A percentile compares a stretch with the other conserved stretches of the same genome.
Conservation (phyloP, 2,113 vertebrate species). For the Oreochromis tanganicae region DNA sequence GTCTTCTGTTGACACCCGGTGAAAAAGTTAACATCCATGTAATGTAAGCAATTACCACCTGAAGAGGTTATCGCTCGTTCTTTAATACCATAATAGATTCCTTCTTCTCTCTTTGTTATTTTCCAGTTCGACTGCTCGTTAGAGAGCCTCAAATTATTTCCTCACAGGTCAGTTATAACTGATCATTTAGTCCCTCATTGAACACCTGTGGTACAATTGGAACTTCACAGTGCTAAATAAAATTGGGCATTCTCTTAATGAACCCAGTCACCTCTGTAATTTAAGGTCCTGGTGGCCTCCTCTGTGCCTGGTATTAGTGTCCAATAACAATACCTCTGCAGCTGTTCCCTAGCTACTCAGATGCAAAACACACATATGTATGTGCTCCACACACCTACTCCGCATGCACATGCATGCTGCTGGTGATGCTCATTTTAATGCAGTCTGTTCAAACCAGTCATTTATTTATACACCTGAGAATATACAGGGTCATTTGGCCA, state of each 20-base stretch:
- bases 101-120: not conserved
- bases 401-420: not conserved
- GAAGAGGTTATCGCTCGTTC: not conserved
- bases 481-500: not conserved
- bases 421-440: not conserved
- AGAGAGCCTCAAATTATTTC: not conserved
- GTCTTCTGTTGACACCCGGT: not conserved
- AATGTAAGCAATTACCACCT: not conserved
- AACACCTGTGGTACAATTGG: not conserved
- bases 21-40: not conserved
- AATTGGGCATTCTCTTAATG: not conserved
- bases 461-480: not conserved
- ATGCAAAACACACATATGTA: not conserved
- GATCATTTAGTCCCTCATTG: not conserved
- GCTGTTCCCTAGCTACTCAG: not conserved
- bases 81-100: not conserved
- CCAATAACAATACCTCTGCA: not conserved
- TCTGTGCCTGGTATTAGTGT: not conserved
- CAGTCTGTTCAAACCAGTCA: not conserved
- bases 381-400: not conserved
- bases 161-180: not conserved
- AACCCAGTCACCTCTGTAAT: slow-evolving; percentile 7
- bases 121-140: not conserved
- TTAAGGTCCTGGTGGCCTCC: not conserved
- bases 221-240: not conserved